Evolutionary conservation across 2,113 vertebrate species (phyloP), one percentile per base, ranked within the genome.

Genomic region (Macroglossus sobrinus): DNA sequence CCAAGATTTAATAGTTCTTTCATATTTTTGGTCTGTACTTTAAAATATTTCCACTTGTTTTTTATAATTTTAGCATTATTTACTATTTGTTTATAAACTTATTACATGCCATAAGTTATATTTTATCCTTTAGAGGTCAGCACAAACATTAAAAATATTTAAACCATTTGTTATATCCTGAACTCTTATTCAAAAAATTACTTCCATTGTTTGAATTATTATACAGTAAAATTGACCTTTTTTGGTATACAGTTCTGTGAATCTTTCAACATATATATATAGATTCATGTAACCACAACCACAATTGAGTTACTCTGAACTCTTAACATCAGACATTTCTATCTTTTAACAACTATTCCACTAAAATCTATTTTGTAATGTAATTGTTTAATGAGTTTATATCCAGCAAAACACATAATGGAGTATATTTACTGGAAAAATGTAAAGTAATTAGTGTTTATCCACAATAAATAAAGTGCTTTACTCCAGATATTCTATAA

Each of bases 401-500:
- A 55, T 59, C 35, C 19, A 45, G 22, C 13, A 91, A 91, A 86
- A 81, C 24, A 71, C 22, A 33, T 35, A 78, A 26, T 35, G 38
- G 57, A 80, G 75, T 84, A 59, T 30, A 89, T 50, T 82, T 47
- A 87, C 43, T 74, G 33, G 26, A 76, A 93, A 88, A 93, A 35
- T 33, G 14, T 91, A 22, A 93, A 85, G 3, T 72, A 59, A 7
- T 74, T 84, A 86, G 12, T 89, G 12, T 92, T 84, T 89, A 79
- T 78, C 8, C 7, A 69, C 1, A 69, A 69, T 40, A 76, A 43
- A 88, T 38, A 59, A 43, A 95, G 24, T 74, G 74, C 22, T 93
- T 94, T 94, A 33, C 22, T 92, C 19, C 84, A 74, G 30, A 75
- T 76, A 75, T 69, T 76, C 63, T 79, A 90, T 40, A 95, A 68